Base-by-base conservation (phyloP, 2,888 invertebrate genomes). In the Scotopteryx bipunctaria region DNA sequence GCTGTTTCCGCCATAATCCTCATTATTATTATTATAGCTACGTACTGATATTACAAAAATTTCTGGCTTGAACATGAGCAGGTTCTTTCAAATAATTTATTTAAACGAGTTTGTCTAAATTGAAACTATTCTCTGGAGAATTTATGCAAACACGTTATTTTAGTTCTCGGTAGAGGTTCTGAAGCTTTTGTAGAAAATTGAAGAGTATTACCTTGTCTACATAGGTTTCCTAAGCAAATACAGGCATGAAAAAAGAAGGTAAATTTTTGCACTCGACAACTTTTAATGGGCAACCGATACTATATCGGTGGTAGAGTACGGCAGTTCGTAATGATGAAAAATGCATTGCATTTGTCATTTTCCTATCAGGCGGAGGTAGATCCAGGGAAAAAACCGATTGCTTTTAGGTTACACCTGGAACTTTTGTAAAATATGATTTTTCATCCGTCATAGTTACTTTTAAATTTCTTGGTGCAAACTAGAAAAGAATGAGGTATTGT, bases 21-120 rank as follows among this genome's bases (percentile, higher is more conserved):
- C 3, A 3, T 9, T 8, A 27, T 27, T 27, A 27, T 27, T 11
- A 27, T 27, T 15, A 15, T 23, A 21, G 9, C 11, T 8, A 32
- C 25, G 23, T 37, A 6, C 19, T 17, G n/a, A 9, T 8, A 3
- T 5, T n/a, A 2, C 21, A 13, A 6, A 15, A 14, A 31, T 8
- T 21, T 9, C 11, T 11, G 8, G 15, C 9, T 37, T 19, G 0
- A 36, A 23, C 29, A 31, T 49, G 49, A 50, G 49, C 25, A 43
- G 43, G 49, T 43, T 32, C 31, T 45, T 45, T 46, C 23, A 25
- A 55, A 48, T 57, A 61, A 61, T 56, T 57, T 60, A 61, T 61
- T 61, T 55, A 57, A 53, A 45, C 27, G 11, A 32, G 9, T 40
- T 41, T 1, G 11, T 32, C 6, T 46, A 27, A 53, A 43, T 43